Percentiles rank a stretch among this genome's conserved stretches.
phyloP scores from a whole-genome alignment of 1,140 invertebrate species.

The Drosophila repleta region DNA sequence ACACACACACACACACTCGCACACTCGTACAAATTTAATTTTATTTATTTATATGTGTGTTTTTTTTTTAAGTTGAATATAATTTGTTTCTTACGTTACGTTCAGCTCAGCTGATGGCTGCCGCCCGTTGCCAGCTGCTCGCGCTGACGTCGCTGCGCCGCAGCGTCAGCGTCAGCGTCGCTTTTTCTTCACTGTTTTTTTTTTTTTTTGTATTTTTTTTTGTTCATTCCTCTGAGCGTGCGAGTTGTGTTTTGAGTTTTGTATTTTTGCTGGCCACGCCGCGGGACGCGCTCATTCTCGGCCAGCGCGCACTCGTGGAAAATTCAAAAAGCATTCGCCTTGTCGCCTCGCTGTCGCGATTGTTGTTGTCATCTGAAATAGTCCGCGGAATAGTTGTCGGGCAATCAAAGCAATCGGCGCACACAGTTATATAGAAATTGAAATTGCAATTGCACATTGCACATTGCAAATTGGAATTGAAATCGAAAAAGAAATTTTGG shows the following conservation, averaged over 20 bases:
- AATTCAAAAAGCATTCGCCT: conserved; percentile 50
- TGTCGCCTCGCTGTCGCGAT: background rate
- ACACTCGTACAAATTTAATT: conserved; percentile 34
- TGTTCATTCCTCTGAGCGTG: conserved; percentile 39
- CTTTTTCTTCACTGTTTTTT: conserved; percentile 67
- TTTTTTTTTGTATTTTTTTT: conserved; percentile 55
- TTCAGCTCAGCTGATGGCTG: conserved; percentile 51
- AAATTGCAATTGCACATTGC: background rate
- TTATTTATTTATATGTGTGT: conserved; percentile 49
- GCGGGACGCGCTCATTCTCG: conserved; percentile 77
- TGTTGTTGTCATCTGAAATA: conserved; percentile 12
- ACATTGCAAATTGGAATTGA: background rate
- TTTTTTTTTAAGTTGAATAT: conserved; percentile 75
- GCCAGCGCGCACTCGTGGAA: conserved; percentile 70
- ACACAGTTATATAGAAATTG: background rate
- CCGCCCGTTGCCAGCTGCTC: conserved; percentile 23
- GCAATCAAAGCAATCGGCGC: conserved; percentile 3
- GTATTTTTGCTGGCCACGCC: conserved; percentile 74
- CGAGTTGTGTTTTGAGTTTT: conserved; percentile 55
- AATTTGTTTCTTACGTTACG: conserved; percentile 76
- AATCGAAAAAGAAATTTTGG: background rate
- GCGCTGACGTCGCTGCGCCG: background rate
- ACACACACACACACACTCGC: conserved; percentile 31
- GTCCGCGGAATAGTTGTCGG: conserved; percentile 3
- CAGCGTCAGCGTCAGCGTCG: background rate